Conservation (phyloP, 2,888 invertebrate species). For the Tetragonula carbonaria region DNA sequence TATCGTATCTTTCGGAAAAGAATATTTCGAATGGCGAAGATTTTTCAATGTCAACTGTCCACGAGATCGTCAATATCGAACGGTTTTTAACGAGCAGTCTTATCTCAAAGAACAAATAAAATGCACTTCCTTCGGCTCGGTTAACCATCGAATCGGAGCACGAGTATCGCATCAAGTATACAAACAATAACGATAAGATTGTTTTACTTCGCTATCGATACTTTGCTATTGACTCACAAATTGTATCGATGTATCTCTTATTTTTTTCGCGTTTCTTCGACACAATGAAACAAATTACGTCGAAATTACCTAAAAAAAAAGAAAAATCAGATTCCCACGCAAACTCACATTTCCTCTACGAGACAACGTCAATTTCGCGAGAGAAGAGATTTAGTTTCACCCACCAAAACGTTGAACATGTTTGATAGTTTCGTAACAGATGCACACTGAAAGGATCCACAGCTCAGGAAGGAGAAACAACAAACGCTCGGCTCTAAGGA, state of each 20-base stretch:
- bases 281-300: too few species aligned
- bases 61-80: background rate
- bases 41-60: background rate
- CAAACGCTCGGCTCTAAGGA: background rate
- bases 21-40: background rate
- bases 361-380: too few species aligned
- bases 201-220: background rate
- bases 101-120: background rate
- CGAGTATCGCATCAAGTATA: background rate
- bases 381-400: too few species aligned
- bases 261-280: background rate
- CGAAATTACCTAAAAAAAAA: too few species aligned
- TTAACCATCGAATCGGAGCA: constrained; percentile 47
- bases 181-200: constrained; percentile 5
- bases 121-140: background rate
- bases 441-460: too few species aligned
- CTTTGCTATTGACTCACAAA: background rate
- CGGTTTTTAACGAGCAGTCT: background rate
- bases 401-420: too few species aligned
- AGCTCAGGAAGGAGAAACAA: too few species aligned
- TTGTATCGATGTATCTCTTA: too few species aligned
- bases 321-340: too few species aligned
- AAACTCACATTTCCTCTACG: too few species aligned
- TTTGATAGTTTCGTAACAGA: too few species aligned
- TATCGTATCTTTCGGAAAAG: background rate